Evolutionary conservation across 2,113 vertebrate genomes (phyloP).

Genomic region (Anhinga anhinga): DNA sequence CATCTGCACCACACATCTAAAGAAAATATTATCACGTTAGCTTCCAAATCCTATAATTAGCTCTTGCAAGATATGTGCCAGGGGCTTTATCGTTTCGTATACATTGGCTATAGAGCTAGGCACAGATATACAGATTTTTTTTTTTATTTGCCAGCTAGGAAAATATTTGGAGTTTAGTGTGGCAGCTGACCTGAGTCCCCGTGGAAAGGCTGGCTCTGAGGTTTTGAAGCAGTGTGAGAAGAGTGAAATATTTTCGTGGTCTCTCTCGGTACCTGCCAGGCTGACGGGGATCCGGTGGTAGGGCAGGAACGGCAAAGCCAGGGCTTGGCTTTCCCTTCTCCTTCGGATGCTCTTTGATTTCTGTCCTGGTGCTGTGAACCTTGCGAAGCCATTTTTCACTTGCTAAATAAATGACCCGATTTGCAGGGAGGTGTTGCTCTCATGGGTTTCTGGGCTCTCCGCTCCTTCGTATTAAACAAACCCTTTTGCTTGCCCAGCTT

Average conservation of each 20-base stretch:
- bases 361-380: not conserved
- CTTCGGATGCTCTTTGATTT: not conserved
- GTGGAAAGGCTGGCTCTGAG: not conserved
- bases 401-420: not conserved
- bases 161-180: not conserved
- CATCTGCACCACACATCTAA: slow-evolving; percentile 49
- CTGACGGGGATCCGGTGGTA: not conserved
- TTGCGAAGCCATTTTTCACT: not conserved
- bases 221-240: not conserved
- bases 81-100: not conserved
- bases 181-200: not conserved
- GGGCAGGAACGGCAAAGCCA: not conserved
- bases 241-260: not conserved
- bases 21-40: slow-evolving; percentile 45
- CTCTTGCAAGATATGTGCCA: not conserved
- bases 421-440: not conserved
- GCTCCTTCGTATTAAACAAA: not conserved
- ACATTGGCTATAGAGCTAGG: not conserved
- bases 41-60: slow-evolving; percentile 52
- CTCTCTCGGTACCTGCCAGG: rapidly evolving
- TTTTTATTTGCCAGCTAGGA: not conserved
- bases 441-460: not conserved
- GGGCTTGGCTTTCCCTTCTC: not conserved
- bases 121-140: not conserved
- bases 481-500: not conserved